phyloP scores from a whole-genome alignment of 2,797 vertebrate species.

The Intellagama lesueurii region DNA sequence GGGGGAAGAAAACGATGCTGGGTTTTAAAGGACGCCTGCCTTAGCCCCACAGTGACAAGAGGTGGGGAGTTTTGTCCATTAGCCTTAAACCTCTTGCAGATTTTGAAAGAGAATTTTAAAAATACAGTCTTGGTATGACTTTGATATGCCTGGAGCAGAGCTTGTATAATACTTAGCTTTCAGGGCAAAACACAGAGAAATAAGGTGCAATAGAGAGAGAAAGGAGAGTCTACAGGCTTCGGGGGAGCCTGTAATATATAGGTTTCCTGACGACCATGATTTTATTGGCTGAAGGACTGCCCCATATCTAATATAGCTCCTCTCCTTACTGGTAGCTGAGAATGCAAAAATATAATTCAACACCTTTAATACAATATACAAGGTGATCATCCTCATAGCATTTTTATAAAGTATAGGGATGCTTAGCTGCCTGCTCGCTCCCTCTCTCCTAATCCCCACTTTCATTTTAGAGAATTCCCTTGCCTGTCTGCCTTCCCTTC shows the following conservation, averaged over 20 bases:
- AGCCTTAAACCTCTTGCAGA: too few relatives aligned
- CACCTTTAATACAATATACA: slow-evolving; percentile 81
- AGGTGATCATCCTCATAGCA: too few relatives aligned
- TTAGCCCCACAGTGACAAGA: neutral
- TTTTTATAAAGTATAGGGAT: neutral
- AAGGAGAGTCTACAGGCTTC: neutral
- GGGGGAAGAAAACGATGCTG: neutral
- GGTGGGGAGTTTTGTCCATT: neutral
- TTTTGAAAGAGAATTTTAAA: neutral
- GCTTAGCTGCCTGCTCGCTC: neutral
- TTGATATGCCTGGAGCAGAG: neutral
- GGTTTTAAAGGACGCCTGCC: neutral
- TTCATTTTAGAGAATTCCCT: slow-evolving; percentile 30
- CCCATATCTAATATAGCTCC: neutral
- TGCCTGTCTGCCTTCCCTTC: neutral
- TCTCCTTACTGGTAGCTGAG: slow-evolving; percentile 55
- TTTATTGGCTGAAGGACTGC: neutral
- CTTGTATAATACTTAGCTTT: neutral
- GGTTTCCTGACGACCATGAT: neutral
- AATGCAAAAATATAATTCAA: slow-evolving; percentile 77
- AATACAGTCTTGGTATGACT: too few relatives aligned
- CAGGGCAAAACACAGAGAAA: neutral
- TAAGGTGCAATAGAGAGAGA: too few relatives aligned
- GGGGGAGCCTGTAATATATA: too few relatives aligned
- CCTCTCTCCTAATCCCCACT: neutral